A percentile compares a stretch with the other conserved stretches of the same genome.
phyloP scores from a whole-genome alignment of 2,113 vertebrate genomes.

The Falco punctatus region DNA sequence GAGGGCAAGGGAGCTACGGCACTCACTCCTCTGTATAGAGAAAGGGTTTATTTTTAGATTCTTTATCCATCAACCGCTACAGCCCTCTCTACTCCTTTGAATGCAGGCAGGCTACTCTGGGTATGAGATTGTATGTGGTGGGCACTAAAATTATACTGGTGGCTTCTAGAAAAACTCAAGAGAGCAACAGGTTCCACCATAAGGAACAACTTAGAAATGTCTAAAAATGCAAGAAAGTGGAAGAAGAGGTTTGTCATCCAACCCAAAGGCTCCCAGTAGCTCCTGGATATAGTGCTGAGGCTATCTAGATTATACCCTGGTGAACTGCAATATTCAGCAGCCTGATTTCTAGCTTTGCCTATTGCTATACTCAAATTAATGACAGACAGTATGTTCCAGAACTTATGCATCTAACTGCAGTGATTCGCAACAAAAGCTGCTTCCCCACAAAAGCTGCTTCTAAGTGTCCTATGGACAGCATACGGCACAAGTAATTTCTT shows the following conservation, averaged over 20 bases:
- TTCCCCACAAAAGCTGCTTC: neutral
- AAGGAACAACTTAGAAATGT: neutral
- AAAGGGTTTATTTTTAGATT: neutral
- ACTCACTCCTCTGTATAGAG: neutral
- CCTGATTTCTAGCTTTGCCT: neutral
- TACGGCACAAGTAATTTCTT: neutral
- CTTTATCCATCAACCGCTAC: neutral
- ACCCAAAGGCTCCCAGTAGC: neutral
- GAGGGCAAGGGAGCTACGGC: neutral
- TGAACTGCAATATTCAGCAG: neutral
- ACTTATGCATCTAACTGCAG: neutral
- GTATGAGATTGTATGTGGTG: neutral
- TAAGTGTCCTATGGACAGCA: neutral
- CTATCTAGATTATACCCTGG: neutral
- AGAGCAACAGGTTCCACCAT: neutral
- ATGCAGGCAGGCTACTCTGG: neutral
- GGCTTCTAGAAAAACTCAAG: neutral
- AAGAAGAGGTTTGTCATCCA: neutral
- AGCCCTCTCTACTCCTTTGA: neutral
- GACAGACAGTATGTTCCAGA: neutral
- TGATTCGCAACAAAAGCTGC: neutral
- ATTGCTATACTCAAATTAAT: neutral
- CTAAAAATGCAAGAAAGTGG: neutral
- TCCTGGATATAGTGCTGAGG: neutral
- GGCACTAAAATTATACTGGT: neutral